Base-by-base conservation (phyloP, 1,140 invertebrate genomes). In the Philotrypesis tridentata region DNA sequence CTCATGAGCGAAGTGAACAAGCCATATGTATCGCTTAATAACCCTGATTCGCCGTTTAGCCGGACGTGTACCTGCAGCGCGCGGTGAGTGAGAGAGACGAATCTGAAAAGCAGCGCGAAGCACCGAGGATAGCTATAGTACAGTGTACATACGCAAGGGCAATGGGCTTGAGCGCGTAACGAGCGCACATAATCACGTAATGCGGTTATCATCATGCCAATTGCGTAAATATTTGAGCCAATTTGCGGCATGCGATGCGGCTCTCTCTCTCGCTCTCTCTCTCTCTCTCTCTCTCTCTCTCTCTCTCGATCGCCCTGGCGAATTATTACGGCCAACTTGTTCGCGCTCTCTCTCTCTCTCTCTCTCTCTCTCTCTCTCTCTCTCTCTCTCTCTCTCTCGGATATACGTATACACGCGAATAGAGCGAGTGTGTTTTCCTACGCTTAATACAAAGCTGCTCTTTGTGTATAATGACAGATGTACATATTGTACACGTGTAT, bases 151-250 rank as follows among this genome's bases (percentile, higher is more conserved):
- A 76, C 55, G 27, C 23, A 71, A 67, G 73, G 73, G 73, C 73
- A 63, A 63, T 63, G 73, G 73, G 61, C n/a, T 67, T 33, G 65
- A 27, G 86, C 85, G 86, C 84, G 86, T 88, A 90, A 90, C 89
- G 83, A 90, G 86, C 87, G 89, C 88, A 87, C 86, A 89, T 90
- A 90, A 90, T 90, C 88, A 90, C 88, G 87, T 89, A 89, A 90
- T 89, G 87, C 85, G 88, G 89, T 90, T 90, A 90, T 90, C 89
- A 89, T 90, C 89, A 90, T 89, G 87, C 86, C 89, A 90, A 90
- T 90, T 90, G 89, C 89, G 89, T 90, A 90, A 90, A 90, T 90
- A 90, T 90, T 90, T 89, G 89, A 89, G 85, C 83, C 88, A 90
- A 90, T 90, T 90, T 90, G 87, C 85, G 86, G 87, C 89, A 90